Percentiles rank a stretch among this genome's conserved stretches.
Evolutionary conservation across 2,113 vertebrate species (phyloP).

Genomic region (Erpornis zantholeuca): DNA sequence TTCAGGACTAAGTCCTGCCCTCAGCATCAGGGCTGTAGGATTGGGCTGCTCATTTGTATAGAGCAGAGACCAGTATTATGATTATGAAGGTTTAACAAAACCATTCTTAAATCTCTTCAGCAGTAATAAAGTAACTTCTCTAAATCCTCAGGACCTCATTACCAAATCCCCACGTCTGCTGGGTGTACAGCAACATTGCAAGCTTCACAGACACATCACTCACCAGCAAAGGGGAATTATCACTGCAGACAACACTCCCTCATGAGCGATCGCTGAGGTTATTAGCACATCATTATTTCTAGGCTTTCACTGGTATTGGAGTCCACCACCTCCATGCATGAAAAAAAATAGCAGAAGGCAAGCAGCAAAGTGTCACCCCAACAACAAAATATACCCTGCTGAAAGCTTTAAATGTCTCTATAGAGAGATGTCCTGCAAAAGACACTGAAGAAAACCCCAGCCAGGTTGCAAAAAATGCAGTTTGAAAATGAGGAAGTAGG

Average conservation of each 20-base stretch:
- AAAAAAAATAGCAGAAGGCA: not conserved
- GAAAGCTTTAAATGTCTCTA: conserved; percentile 18
- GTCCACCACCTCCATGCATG: not conserved
- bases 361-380: not conserved
- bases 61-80: not conserved
- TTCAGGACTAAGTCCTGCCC: not conserved
- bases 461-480: conserved; percentile 80
- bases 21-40: not conserved
- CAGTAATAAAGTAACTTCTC: not conserved
- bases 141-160: not conserved
- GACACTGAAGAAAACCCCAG: conserved; percentile 67
- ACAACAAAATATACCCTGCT: not conserved
- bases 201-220: not conserved
- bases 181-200: not conserved
- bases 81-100: not conserved
- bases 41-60: not conserved
- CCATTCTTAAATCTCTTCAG: not conserved
- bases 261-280: not conserved
- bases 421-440: conserved; percentile 42
- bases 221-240: not conserved
- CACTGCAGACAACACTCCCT: not conserved
- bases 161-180: not conserved
- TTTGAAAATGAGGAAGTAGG: conserved; percentile 48
- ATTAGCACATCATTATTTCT: not conserved
- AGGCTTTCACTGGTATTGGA: not conserved